Conservation (phyloP, 1,140 invertebrate genomes). For the Drosophila repletoides region DNA sequence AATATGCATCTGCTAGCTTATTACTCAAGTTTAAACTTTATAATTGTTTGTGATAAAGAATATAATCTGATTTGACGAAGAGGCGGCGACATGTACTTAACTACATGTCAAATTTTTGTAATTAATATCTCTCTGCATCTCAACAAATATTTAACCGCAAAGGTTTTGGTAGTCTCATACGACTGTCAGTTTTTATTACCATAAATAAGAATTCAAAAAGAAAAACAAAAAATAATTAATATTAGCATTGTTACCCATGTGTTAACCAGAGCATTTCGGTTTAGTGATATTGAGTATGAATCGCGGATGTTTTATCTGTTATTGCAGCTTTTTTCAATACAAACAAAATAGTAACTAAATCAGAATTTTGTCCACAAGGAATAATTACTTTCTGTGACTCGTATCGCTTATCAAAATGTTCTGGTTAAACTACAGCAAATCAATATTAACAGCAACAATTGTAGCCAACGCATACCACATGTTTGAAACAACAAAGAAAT, state of each 20-base stretch:
- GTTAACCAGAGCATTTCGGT: constrained; percentile 8
- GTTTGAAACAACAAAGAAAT: constrained; percentile 38
- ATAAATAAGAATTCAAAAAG: constrained; percentile 33
- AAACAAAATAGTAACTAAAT: neutral
- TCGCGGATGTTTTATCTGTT: no score
- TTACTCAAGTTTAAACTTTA: constrained; percentile 73
- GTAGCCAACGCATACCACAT: constrained; percentile 41
- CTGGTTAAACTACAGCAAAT: constrained; percentile 31
- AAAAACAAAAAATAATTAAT: constrained; percentile 11
- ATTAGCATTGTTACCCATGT: constrained; percentile 32
- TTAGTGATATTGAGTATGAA: neutral
- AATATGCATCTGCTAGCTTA: constrained; percentile 53
- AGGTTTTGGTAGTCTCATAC: constrained; percentile 42
- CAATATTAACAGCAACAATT: constrained; percentile 44
- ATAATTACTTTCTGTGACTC: neutral
- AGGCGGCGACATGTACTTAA: constrained; percentile 8
- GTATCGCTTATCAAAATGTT: constrained; percentile 7
- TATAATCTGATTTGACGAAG: constrained; percentile 31
- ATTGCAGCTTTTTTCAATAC: neutral
- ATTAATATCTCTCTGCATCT: constrained; percentile 68
- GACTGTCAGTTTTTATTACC: constrained; percentile 71
- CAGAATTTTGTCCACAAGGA: neutral
- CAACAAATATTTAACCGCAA: constrained; percentile 57
- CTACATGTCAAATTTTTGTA: constrained; percentile 57
- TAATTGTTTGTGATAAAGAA: constrained; percentile 77